Conservation (phyloP, 2,888 invertebrate species). For the Clitarchus hookeri region DNA sequence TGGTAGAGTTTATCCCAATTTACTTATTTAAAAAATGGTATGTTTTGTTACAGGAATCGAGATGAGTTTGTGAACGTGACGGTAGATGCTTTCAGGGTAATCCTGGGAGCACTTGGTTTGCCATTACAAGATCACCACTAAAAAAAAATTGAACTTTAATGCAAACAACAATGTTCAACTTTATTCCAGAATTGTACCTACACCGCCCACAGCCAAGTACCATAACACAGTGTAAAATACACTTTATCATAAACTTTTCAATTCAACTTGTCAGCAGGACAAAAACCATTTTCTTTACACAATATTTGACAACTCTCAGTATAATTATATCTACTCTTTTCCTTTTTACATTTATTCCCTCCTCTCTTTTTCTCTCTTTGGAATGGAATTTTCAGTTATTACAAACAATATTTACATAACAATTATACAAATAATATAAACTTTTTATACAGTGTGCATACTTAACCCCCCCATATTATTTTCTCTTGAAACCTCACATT, state of each 20-base stretch:
- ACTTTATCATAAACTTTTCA: not conserved
- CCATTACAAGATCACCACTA: no score
- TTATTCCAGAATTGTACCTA: conserved; percentile 30
- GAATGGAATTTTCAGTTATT: conserved; percentile 20
- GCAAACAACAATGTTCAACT: not conserved
- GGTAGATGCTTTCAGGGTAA: no score
- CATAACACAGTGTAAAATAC: conserved; percentile 34
- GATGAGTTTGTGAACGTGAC: no score
- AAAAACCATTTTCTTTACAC: not conserved
- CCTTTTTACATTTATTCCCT: not conserved
- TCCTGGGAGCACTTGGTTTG: no score
- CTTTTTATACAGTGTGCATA: not conserved
- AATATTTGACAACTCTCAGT: not conserved
- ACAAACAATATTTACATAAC: not conserved
- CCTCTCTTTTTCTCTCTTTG: conserved; percentile 11
- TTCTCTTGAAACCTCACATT: not conserved
- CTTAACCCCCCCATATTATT: no score
- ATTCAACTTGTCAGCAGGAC: no score
- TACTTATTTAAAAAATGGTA: no score
- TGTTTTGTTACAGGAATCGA: no score
- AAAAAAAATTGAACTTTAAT: not conserved
- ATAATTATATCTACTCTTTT: conserved; percentile 15
- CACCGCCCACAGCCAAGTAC: conserved; percentile 35
- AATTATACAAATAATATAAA: not conserved
- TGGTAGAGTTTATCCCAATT: no score